phyloP scores from a whole-genome alignment of 2,113 vertebrate genomes.

The Ia io region DNA sequence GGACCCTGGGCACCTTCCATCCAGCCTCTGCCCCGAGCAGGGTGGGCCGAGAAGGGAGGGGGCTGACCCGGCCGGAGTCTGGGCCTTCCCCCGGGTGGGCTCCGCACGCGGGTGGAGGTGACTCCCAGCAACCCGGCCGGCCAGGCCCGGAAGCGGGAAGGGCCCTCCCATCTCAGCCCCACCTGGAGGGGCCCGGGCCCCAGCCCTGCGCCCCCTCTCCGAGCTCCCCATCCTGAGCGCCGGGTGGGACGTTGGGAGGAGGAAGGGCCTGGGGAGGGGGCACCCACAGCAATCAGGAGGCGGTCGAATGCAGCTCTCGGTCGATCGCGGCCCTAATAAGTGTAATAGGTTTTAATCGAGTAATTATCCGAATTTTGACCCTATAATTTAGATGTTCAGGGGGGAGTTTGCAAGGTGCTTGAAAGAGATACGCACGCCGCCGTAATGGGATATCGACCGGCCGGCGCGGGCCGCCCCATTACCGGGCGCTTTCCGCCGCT shows the following conservation, averaged over 20 bases:
- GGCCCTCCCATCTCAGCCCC: not conserved
- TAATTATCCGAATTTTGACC: conserved; percentile 96
- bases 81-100: not conserved
- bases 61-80: fast-evolving
- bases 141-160: fast-evolving
- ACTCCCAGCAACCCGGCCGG: fast-evolving
- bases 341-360: conserved; percentile 95
- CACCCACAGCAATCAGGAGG: conserved; percentile 84
- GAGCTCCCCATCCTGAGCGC: not conserved
- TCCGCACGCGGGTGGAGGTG: not conserved
- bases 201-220: not conserved
- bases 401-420: conserved; percentile 91
- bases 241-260: conserved; percentile 64
- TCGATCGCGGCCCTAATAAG: conserved; percentile 92
- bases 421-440: conserved; percentile 93
- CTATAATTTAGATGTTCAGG: conserved; percentile 95
- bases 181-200: not conserved
- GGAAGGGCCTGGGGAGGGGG: conserved; percentile 63
- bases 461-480: conserved; percentile 88
- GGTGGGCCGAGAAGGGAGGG: no score
- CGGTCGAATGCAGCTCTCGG: conserved; percentile 87
- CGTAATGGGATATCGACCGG: conserved; percentile 96
- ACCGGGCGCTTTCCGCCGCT: conserved; percentile 88
- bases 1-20: not conserved
- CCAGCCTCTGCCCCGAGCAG: not conserved